phyloP scores from a whole-genome alignment of 2,888 invertebrate species.

The Cacoxenus indagator region DNA sequence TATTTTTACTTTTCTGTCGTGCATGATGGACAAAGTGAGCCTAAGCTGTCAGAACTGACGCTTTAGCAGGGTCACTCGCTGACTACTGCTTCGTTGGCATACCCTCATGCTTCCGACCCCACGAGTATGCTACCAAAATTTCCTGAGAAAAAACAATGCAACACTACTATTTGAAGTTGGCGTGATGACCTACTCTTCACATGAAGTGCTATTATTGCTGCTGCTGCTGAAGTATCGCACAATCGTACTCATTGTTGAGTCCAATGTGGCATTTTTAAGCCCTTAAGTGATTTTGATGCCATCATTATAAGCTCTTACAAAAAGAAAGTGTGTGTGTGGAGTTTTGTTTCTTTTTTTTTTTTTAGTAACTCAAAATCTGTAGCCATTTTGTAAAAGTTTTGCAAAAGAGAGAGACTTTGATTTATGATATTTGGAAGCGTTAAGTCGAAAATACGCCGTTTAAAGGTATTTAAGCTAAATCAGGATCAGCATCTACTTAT shows the following conservation, averaged over 20 bases:
- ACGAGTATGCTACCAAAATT: neutral
- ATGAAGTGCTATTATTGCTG: neutral
- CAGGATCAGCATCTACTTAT: no score
- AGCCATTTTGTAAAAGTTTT: neutral
- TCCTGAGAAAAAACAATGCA: neutral
- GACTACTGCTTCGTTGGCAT: no score
- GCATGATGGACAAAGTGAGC: neutral
- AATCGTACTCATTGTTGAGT: neutral
- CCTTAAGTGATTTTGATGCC: slow-evolving; percentile 45
- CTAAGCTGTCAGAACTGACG: slow-evolving; percentile 7
- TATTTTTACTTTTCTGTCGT: neutral
- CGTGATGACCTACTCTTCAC: neutral
- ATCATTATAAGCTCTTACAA: slow-evolving; percentile 6
- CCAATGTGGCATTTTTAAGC: slow-evolving; percentile 42
- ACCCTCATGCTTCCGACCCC: neutral
- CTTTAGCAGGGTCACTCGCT: neutral
- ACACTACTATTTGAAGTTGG: neutral
- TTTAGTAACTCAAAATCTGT: neutral
- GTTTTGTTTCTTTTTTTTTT: slow-evolving; percentile 5
- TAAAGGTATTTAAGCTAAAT: no score
- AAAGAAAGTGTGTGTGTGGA: slow-evolving; percentile 3
- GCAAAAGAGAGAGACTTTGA: neutral
- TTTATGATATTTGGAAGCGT: neutral
- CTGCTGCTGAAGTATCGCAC: neutral
- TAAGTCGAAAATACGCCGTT: no score